Evolutionary conservation across 2,113 vertebrate genomes (phyloP), one percentile per base, ranked within the genome.

Genomic region (Eira barbara): DNA sequence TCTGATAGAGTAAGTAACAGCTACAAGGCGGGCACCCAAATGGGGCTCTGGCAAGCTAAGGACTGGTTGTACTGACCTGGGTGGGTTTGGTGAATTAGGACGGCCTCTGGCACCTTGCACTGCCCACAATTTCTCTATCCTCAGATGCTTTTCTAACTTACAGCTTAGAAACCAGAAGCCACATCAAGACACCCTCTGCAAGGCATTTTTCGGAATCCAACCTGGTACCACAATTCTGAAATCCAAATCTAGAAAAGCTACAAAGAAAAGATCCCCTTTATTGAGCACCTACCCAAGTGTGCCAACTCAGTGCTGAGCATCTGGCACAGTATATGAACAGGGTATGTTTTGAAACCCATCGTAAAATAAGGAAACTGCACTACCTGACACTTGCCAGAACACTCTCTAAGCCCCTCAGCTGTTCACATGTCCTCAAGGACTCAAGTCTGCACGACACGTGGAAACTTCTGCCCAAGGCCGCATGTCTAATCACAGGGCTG

Each of bases 381-480:
- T 52, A 42, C 29, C 39, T 20, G 73, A 80, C 47, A 89, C 21
- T 6, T 49, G n/a, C 76, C 89, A 80, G 71, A 78, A 49, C 34
- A 67, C 18, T 63, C 47, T 91, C 83, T 65, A 59, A 74, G 21
- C 3, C 59, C 47, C 91, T 79, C 52, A 80, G 49, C 47, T 39
- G 39, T 49, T 87, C 65, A 36, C 9, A 34, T 4, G 47, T 63
- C n/a, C 63, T 94, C 49, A 67, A 85, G 52, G 15, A 83, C 82
- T 57, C 27, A 52, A 85, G 31, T 87, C 82, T 96, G 82, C 11
- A 63, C 31, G 34, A 82, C 59, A 74, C 6, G 2, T 34, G 83
- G 42, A 92, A 93, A 97, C 95, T 87, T 94, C 84, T 61, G 39
- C 57, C 88, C 6, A 2, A 90, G 55, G 63, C 49, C 71, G 96